A percentile compares a stretch with the other conserved stretches of the same genome.
Evolutionary conservation across 2,888 invertebrate species (phyloP).

Genomic region (Thumatha senex): DNA sequence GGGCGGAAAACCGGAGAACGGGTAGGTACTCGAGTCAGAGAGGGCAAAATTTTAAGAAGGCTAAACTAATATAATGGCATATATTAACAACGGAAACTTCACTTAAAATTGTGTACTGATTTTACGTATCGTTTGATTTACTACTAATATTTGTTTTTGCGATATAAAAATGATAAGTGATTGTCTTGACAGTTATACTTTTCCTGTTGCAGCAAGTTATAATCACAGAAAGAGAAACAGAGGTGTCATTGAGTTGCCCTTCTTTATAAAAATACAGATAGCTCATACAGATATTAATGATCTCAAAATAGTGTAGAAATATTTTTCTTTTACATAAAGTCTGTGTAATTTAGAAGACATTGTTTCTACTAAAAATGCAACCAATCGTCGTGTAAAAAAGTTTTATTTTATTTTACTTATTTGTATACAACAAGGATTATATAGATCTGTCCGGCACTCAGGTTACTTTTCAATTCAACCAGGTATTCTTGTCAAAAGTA

Average conservation of each 20-base stretch:
- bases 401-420: not conserved
- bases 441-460: no score
- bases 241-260: conserved; percentile 14
- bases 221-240: conserved; percentile 22
- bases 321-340: no score
- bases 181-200: conserved; percentile 46
- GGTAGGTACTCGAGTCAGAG: conserved; percentile 67
- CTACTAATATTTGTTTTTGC: conserved; percentile 14
- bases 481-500: conserved; percentile 14
- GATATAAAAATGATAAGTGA: conserved; percentile 27
- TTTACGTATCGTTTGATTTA: conserved; percentile 9
- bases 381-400: not conserved
- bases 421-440: not conserved
- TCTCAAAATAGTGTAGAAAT: not conserved
- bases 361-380: not conserved
- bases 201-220: conserved; percentile 36
- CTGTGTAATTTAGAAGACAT: not conserved
- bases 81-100: not conserved
- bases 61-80: conserved; percentile 15
- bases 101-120: conserved; percentile 18
- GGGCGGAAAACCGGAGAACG: conserved; percentile 77
- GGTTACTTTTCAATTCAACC: conserved; percentile 3
- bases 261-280: conserved; percentile 13
- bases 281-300: conserved; percentile 4
- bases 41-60: conserved; percentile 52